Conservation (phyloP, 2,888 invertebrate species). For the Cheilosia soror region DNA sequence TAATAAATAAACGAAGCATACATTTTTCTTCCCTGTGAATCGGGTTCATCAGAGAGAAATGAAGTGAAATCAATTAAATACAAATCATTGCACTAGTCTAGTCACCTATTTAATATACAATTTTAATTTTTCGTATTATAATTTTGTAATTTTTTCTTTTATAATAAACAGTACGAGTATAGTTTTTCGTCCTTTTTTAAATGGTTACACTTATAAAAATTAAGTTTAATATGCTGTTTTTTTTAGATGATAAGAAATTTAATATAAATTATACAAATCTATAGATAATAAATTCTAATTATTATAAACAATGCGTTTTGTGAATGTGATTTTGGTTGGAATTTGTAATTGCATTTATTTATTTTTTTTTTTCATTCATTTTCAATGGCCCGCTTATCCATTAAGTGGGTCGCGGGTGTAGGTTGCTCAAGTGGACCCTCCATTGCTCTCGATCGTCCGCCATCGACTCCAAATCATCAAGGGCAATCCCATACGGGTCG, state of each 20-base stretch:
- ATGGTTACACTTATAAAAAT: conserved; percentile 39
- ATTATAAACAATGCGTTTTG: conserved; percentile 30
- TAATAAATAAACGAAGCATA: conserved; percentile 30
- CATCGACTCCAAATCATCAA: too few relatives aligned
- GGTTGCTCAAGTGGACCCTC: too few relatives aligned
- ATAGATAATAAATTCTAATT: conserved; percentile 69
- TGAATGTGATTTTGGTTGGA: not conserved
- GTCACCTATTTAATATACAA: conserved; percentile 52
- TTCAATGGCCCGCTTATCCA: too few relatives aligned
- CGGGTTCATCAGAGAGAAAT: conserved; percentile 6
- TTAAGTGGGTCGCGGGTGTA: too few relatives aligned
- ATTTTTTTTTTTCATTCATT: too few relatives aligned
- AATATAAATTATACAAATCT: conserved; percentile 72
- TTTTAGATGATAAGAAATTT: conserved; percentile 63
- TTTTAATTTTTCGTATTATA: conserved; percentile 28
- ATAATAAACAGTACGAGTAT: conserved; percentile 21
- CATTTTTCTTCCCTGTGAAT: conserved; percentile 36
- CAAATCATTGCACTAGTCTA: conserved; percentile 70
- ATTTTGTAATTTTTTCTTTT: conserved; percentile 39
- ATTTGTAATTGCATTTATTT: too few relatives aligned
- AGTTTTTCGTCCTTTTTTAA: conserved; percentile 59
- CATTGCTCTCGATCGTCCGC: too few relatives aligned
- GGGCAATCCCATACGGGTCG: too few relatives aligned
- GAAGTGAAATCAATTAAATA: conserved; percentile 51
- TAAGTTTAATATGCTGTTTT: conserved; percentile 52